Evolutionary conservation across 2,888 invertebrate genomes (phyloP), one percentile per base, ranked within the genome.

Genomic region (Noctua janthe): DNA sequence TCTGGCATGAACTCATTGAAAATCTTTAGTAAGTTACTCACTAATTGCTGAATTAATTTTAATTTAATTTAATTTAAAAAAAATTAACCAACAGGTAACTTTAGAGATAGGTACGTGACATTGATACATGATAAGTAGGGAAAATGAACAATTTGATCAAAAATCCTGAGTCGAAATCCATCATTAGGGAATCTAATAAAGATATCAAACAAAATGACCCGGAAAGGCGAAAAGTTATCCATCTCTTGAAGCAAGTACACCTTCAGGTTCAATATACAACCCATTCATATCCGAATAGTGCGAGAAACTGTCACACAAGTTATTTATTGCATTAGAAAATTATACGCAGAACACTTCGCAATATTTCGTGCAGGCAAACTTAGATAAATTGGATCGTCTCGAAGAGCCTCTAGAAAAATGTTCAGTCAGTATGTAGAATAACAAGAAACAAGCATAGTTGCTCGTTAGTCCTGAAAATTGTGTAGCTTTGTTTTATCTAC

Each of bases 301-400:
- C 64, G 72, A 17, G 15, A 59, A 77, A 77, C 66, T 79, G 77
- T 74, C 78, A 76, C 43, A 71, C 39, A 77, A 43, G n/a, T 76
- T 43, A 84, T 84, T 76, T 83, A 86, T 86, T 47, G 69, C 35
- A 47, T 62, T 64, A 70, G 69, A 47, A 81, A 76, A 83, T 87
- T 80, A 74, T 78, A 85, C 66, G 74, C 51, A 76, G 67, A 17
- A 62, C 11, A 51, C 49, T 75, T 79, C 17, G 49, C 47, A 69
- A 79, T 47, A 62, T 78, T 72, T 20, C 71, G 39, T 70, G 49
- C 56, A 67, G 64, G 81, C 49, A 59, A 83, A 85, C 86, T 74
- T 81, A 79, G 71, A 87, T 86, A 87, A 87, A 87, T 88, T 86
- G 84, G 74, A 75, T 71, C 13, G 56, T 78, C 43, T 72, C 13